These are phyloP conservation scores for Azemiops feae DNA, from an alignment of 2,113 vertebrate genomes.

Conservation along the genomic window DNA sequence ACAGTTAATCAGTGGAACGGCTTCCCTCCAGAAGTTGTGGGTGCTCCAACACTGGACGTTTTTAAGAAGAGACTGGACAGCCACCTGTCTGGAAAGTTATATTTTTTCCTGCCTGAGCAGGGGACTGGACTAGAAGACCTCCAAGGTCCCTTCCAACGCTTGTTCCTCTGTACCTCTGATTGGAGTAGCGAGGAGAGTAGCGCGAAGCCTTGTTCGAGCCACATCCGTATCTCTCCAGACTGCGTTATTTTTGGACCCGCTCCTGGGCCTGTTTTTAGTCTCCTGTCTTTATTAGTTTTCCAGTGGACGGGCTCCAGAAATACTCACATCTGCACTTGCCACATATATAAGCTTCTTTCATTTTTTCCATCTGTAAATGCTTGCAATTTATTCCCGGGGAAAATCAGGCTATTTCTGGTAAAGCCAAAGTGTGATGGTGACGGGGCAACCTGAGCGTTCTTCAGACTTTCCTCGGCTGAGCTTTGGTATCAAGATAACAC, in stretches of 20 bases:
- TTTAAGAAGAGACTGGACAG: too few relatives aligned
- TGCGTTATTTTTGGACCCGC: slow-evolving; percentile 27
- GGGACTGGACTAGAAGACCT: not conserved
- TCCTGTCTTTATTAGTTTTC: slow-evolving; percentile 34
- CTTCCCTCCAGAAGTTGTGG: too few relatives aligned
- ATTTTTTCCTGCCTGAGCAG: too few relatives aligned
- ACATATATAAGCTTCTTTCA: not conserved
- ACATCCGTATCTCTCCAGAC: slow-evolving; percentile 13
- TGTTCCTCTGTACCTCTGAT: not conserved
- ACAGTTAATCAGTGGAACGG: too few relatives aligned
- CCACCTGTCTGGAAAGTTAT: too few relatives aligned
- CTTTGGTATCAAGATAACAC: not conserved
- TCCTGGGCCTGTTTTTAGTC: slow-evolving; percentile 35
- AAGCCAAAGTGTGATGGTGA: not conserved
- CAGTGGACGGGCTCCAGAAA: slow-evolving; percentile 33
- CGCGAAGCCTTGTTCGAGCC: slow-evolving; percentile 8
- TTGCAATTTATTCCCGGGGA: slow-evolving; percentile 11
- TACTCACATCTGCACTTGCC: not conserved
- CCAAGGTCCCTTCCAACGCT: too few relatives aligned
- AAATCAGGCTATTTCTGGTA: slow-evolving; percentile 42
- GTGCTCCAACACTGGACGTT: too few relatives aligned
- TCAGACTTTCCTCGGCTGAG: not conserved
- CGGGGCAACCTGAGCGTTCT: not conserved
- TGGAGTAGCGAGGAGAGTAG: fast-evolving
- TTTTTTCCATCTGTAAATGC: slow-evolving; percentile 39